These are phyloP conservation scores for Enteromius treurensis DNA, from an alignment of 2,797 vertebrate genomes.

Conservation along the genomic window DNA sequence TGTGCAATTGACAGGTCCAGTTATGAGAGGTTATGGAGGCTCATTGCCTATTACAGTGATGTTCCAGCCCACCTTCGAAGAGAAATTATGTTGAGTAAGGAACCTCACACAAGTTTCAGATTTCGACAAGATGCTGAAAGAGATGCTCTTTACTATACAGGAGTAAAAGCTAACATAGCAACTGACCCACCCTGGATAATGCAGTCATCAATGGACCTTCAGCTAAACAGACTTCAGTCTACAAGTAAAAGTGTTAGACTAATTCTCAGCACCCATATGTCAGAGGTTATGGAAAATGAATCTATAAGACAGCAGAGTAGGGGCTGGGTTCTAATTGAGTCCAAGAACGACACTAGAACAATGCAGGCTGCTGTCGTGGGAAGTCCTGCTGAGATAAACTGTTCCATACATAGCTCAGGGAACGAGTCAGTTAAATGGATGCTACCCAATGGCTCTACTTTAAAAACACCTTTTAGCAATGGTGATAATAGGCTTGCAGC, in stretches of 20 bases:
- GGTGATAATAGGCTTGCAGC: conserved; percentile 75
- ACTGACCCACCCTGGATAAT: conserved; percentile 85
- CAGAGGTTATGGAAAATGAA: conserved; percentile 71
- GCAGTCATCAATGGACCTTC: conserved; percentile 82
- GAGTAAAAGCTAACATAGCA: conserved; percentile 79
- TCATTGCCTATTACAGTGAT: conserved; percentile 92
- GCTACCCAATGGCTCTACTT: conserved; percentile 81
- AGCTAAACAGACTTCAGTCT: conserved; percentile 84
- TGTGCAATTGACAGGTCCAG: conserved; percentile 84
- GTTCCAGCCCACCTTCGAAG: conserved; percentile 84
- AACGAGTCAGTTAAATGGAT: conserved; percentile 78
- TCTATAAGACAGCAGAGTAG: conserved; percentile 64
- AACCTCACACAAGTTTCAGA: conserved; percentile 72
- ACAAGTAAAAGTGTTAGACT: conserved; percentile 81
- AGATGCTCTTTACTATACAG: conserved; percentile 88
- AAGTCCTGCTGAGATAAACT: conserved; percentile 74
- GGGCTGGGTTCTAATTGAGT: conserved; percentile 87
- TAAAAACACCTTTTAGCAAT: conserved; percentile 74
- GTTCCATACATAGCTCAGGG: conserved; percentile 82
- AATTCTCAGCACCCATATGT: conserved; percentile 71
- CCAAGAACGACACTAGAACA: conserved; percentile 65
- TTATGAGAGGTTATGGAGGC: conserved; percentile 89
- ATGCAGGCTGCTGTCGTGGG: conserved; percentile 75
- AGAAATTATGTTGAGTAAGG: conserved; percentile 69
- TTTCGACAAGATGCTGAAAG: conserved; percentile 84